Conservation (phyloP, 2,797 vertebrate species). For the Sphenodon punctatus region DNA sequence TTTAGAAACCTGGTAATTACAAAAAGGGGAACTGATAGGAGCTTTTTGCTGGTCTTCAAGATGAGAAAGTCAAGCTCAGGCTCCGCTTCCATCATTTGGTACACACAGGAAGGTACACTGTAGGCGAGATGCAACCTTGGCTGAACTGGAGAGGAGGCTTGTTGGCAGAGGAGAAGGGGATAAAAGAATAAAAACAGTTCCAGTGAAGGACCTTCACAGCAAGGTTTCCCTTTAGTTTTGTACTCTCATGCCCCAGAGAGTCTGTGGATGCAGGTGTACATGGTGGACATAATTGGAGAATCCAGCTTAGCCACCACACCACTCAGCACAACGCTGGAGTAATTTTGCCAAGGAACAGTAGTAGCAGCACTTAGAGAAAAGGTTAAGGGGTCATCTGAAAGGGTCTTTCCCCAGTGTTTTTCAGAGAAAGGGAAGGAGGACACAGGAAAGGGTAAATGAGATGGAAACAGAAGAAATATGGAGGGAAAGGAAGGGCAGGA, state of each 20-base stretch:
- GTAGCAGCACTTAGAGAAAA: conserved; percentile 24
- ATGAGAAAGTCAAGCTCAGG: conserved; percentile 38
- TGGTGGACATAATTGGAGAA: background rate
- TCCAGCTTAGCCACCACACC: background rate
- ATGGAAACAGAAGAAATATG: background rate
- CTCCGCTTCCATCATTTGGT: conserved; percentile 40
- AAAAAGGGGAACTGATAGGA: conserved; percentile 39
- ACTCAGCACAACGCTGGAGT: background rate
- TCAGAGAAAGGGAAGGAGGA: background rate
- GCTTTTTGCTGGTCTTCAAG: conserved; percentile 65
- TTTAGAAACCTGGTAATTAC: conserved; percentile 61
- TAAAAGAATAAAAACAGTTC: conserved; percentile 64
- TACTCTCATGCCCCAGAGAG: conserved; percentile 1
- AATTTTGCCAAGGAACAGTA: conserved; percentile 16
- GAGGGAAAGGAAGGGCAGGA: background rate
- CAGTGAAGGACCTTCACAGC: conserved; percentile 56
- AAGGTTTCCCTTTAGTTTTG: background rate
- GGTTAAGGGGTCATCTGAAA: conserved; percentile 1
- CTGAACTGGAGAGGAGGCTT: conserved; percentile 16
- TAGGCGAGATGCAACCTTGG: background rate
- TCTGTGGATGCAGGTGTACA: background rate
- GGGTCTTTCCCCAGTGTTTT: background rate
- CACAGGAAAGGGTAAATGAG: background rate
- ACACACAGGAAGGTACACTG: background rate
- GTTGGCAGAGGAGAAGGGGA: conserved; percentile 5